These are phyloP conservation scores for Clepsis dumicolana DNA, from an alignment of 2,888 invertebrate species.

Conservation along the genomic window DNA sequence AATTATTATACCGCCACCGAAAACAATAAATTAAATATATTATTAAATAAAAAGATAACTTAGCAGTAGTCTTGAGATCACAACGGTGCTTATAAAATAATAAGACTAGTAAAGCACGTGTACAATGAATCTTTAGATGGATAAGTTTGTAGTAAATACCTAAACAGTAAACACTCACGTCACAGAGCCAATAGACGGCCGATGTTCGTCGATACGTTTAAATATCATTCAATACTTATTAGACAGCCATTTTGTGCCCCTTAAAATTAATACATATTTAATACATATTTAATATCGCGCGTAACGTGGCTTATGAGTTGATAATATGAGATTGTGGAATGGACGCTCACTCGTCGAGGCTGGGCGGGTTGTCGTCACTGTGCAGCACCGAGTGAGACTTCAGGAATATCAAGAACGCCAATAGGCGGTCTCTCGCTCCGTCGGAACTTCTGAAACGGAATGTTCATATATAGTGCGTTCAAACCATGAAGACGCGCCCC, in stretches of 20 bases:
- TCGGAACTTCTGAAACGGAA: conserved; percentile 62
- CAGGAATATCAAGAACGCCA: conserved; percentile 72
- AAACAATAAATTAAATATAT: conserved; percentile 23
- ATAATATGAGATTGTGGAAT: conserved; percentile 15
- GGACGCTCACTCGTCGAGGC: conserved; percentile 57
- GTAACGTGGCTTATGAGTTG: conserved; percentile 27
- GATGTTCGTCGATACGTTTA: conserved; percentile 37
- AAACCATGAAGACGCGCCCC: too few relatives aligned
- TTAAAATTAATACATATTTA: conserved; percentile 42
- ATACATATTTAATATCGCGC: conserved; percentile 28
- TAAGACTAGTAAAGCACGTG: conserved; percentile 51
- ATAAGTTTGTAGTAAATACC: conserved; percentile 21
- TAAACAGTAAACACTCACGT: conserved; percentile 15
- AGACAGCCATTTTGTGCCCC: conserved; percentile 56
- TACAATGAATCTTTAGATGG: conserved; percentile 33
- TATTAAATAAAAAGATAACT: conserved; percentile 31
- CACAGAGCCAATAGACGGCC: conserved; percentile 29
- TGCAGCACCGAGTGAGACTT: conserved; percentile 61
- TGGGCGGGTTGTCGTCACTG: conserved; percentile 56
- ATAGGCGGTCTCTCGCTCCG: conserved; percentile 66
- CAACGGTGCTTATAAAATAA: conserved; percentile 51
- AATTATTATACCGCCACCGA: conserved; percentile 25
- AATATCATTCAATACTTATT: conserved; percentile 48
- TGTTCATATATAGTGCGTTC: too few relatives aligned
- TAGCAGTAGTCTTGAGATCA: conserved; percentile 55